Evolutionary conservation across 2,113 vertebrate species (phyloP), one percentile per base, ranked within the genome.

Genomic region (Galbula dea): DNA sequence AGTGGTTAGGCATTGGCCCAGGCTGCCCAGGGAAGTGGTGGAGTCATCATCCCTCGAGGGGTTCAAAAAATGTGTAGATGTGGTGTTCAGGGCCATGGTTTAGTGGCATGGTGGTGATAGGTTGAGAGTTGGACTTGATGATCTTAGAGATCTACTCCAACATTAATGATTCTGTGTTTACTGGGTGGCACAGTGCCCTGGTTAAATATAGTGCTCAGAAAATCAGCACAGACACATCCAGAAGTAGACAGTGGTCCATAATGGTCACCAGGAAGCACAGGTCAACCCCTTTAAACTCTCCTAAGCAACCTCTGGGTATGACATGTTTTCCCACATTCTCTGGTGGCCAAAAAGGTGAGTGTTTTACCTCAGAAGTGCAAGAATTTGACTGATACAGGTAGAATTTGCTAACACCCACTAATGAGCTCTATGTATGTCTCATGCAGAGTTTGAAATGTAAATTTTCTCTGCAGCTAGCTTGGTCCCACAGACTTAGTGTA

Each of bases 401-500:
- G 59, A 58, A 46, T 41, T 77, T 46, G 24, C 27, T 46, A 85
- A 39, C 32, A 72, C 22, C 37, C n/a, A 23, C 20, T 46, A 32
- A 19, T 49, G 41, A 32, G 36, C 32, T 89, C 72, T 52, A 29
- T 8, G 46, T 0, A 0, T 2, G 2, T 48, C 26, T 65, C 43
- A 63, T 32, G 36, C 8, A 69, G 21, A 16, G 23, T 45, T 84
- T 63, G 69, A 87, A 89, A 73, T 24, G 29, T 23, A 49, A 36
- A 57, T 75, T 79, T 83, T 49, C n/a, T 65, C 30, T 34, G 48
- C 78, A 80, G 49, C 22, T 41, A 61, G 54, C 15, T 36, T 30
- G 49, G 45, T 68, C 23, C 12, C 7, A 61, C 4, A 2, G 54
- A 34, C 11, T 32, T 2, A 0, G 5, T 1, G 1, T 7, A 9